These are phyloP conservation scores for Turnix velox DNA, from an alignment of 2,113 vertebrate species.

Conservation along the genomic window DNA sequence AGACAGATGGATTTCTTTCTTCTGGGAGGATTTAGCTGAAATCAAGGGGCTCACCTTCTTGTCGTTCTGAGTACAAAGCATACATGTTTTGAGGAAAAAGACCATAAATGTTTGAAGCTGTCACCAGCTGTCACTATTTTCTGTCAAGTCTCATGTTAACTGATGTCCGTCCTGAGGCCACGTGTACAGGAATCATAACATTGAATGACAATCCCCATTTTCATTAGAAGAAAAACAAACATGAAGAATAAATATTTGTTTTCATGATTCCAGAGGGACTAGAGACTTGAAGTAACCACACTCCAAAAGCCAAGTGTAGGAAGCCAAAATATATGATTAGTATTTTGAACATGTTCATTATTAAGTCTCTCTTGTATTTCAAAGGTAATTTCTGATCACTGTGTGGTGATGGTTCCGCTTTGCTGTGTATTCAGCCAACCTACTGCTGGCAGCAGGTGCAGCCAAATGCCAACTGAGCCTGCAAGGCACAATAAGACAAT, in stretches of 20 bases:
- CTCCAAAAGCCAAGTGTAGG: background rate
- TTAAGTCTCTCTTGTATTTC: background rate
- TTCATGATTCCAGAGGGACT: background rate
- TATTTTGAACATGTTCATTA: background rate
- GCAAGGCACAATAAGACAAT: background rate
- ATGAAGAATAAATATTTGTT: background rate
- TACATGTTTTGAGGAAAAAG: background rate
- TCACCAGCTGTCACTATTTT: background rate
- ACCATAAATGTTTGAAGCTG: background rate
- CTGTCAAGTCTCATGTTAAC: background rate
- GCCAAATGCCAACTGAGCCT: background rate
- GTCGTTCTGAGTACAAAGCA: background rate
- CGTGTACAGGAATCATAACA: background rate
- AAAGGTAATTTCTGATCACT: background rate
- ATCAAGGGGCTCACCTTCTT: background rate
- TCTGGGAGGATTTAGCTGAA: constrained; percentile 22
- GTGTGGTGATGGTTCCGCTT: background rate
- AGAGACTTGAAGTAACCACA: background rate
- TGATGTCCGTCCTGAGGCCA: background rate
- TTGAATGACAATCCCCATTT: background rate
- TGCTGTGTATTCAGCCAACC: background rate
- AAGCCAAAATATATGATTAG: background rate
- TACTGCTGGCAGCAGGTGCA: background rate
- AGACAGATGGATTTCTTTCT: constrained; percentile 46
- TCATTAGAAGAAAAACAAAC: constrained; percentile 16